phyloP scores from a whole-genome alignment of 1,140 invertebrate species.

The Hirudo medicinalis region DNA sequence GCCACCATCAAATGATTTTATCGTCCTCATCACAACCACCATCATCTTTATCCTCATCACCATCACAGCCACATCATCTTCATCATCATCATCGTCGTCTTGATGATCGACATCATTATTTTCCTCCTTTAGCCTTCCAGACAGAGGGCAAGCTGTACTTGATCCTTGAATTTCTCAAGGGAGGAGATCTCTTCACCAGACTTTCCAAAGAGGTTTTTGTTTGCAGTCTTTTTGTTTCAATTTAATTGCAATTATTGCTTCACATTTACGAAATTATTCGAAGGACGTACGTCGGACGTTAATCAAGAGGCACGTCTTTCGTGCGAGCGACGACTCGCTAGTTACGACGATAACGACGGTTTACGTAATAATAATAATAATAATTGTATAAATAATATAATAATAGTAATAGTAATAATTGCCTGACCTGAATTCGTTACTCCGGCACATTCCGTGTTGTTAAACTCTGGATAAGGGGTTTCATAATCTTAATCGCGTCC shows the following conservation, averaged over 20 bases:
- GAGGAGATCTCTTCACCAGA: conserved; percentile 94
- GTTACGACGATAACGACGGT: too few species aligned
- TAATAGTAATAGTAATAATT: too few species aligned
- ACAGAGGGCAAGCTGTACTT: conserved; percentile 97
- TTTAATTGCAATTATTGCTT: neutral
- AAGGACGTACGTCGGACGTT: neutral
- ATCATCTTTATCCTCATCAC: neutral
- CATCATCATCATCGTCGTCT: neutral
- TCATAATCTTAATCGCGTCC: too few species aligned
- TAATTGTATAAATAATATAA: too few species aligned
- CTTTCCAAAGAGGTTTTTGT: conserved; percentile 78
- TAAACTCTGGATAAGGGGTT: too few species aligned
- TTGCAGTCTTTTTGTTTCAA: too few species aligned
- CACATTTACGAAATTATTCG: neutral
- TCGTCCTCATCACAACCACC: neutral
- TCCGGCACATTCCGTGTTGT: neutral
- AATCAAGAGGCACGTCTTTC: too few species aligned
- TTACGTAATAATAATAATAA: neutral
- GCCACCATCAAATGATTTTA: neutral
- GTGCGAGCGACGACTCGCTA: too few species aligned
- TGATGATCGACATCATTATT: neutral
- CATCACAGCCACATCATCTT: conserved; percentile 6
- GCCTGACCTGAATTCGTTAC: too few species aligned
- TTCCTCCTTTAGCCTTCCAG: conserved; percentile 64
- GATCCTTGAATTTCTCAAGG: conserved; percentile 90